Evolutionary conservation across 1,140 invertebrate species (phyloP).

Genomic region (Nasonia longicornis): DNA sequence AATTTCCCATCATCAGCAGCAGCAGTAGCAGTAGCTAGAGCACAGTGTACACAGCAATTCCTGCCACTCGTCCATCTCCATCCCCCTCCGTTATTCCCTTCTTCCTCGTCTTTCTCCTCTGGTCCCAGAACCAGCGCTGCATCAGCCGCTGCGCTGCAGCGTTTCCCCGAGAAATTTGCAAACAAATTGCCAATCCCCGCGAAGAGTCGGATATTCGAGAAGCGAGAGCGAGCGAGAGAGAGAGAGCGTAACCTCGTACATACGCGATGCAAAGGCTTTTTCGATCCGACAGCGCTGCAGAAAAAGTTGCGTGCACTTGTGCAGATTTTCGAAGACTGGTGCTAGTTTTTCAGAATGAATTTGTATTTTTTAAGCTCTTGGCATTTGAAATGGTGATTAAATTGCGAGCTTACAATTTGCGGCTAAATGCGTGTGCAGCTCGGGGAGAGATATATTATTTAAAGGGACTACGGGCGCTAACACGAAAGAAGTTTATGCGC

Average conservation of each 20-base stretch:
- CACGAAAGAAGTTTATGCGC: too few relatives aligned
- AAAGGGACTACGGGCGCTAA: too few relatives aligned
- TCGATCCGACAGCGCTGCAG: slow-evolving; percentile 11
- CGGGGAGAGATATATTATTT: too few relatives aligned
- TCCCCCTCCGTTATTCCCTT: neutral
- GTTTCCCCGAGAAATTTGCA: slow-evolving; percentile 63
- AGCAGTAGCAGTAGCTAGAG: neutral
- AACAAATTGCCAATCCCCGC: slow-evolving; percentile 68
- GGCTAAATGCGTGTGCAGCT: too few relatives aligned
- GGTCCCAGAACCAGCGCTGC: neutral
- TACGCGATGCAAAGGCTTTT: slow-evolving; percentile 40
- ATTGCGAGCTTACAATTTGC: neutral
- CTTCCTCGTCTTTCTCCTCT: neutral
- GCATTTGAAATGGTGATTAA: neutral
- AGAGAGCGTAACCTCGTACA: neutral
- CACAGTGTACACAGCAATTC: neutral
- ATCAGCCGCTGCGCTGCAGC: slow-evolving; percentile 3
- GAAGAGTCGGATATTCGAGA: slow-evolving; percentile 56
- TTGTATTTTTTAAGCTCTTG: neutral
- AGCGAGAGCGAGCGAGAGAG: neutral
- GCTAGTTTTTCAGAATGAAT: neutral
- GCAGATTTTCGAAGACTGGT: neutral
- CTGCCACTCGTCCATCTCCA: neutral
- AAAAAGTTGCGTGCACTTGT: slow-evolving; percentile 4
- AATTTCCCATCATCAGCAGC: neutral